Percentiles rank a stretch among this genome's conserved stretches.
Evolutionary conservation across 2,113 vertebrate genomes (phyloP).

Genomic region (Numenius arquata): DNA sequence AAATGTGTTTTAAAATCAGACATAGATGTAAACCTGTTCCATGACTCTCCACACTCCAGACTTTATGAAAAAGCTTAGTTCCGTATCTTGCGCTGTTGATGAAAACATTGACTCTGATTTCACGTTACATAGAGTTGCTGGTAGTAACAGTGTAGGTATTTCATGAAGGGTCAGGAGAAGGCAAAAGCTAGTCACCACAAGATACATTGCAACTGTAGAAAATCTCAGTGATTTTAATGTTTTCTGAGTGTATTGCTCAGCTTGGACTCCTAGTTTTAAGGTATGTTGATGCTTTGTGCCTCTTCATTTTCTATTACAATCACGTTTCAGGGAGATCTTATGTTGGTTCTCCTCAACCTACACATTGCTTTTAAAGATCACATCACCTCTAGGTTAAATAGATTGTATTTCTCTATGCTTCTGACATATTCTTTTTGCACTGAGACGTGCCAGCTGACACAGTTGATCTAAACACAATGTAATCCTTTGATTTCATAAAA

Average conservation of each 20-base stretch:
- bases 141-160: not conserved
- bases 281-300: not conserved
- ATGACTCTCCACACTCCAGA: not conserved
- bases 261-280: not conserved
- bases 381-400: not conserved
- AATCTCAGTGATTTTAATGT: not conserved
- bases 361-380: not conserved
- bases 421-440: not conserved
- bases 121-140: not conserved
- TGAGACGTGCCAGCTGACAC: not conserved
- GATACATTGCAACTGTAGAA: not conserved
- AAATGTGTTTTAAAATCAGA: not conserved
- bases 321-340: not conserved
- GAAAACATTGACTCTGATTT: not conserved
- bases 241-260: not conserved
- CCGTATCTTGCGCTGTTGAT: not conserved
- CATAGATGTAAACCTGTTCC: not conserved
- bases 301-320: not conserved
- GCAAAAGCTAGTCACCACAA: not conserved
- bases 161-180: not conserved
- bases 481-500: constrained; percentile 16
- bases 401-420: not conserved
- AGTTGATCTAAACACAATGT: not conserved
- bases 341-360: not conserved
- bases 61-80: not conserved